Conservation (phyloP, 2,888 invertebrate species). For the Cremastinae sp. region DNA sequence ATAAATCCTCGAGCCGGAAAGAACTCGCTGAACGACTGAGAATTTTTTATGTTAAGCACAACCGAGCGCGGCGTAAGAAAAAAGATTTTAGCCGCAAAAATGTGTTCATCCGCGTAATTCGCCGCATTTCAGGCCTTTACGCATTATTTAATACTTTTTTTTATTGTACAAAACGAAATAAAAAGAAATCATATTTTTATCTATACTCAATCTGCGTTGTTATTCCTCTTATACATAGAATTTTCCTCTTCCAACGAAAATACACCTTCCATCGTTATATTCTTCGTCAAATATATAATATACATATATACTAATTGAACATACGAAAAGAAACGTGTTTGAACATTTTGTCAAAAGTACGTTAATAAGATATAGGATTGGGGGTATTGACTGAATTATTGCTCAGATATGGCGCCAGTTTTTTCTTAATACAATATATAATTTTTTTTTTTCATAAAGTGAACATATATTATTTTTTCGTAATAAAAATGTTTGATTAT, state of each 20-base stretch:
- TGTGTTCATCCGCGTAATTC: constrained; percentile 75
- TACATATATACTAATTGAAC: no score
- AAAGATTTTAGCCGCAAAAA: constrained; percentile 66
- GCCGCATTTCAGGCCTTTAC: constrained; percentile 45
- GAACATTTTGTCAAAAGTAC: neutral
- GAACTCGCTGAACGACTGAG: constrained; percentile 54
- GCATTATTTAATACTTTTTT: constrained; percentile 69
- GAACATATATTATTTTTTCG: neutral
- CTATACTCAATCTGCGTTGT: constrained; percentile 36
- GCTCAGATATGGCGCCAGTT: neutral
- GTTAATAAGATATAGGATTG: constrained; percentile 3
- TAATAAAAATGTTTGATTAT: no score
- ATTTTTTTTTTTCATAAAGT: neutral
- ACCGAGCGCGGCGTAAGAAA: constrained; percentile 51
- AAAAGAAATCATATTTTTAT: constrained; percentile 62
- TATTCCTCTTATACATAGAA: constrained; percentile 4
- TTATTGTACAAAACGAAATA: constrained; percentile 67
- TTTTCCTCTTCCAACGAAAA: neutral
- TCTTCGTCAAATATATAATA: no score
- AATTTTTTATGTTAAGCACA: constrained; percentile 53
- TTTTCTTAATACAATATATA: neutral
- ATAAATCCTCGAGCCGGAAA: constrained; percentile 44
- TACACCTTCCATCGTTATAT: no score
- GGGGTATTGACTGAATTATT: neutral
- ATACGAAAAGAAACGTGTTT: neutral